These are phyloP conservation scores for Telmatherina bonti DNA, from an alignment of 2,797 vertebrate genomes.

Conservation along the genomic window DNA sequence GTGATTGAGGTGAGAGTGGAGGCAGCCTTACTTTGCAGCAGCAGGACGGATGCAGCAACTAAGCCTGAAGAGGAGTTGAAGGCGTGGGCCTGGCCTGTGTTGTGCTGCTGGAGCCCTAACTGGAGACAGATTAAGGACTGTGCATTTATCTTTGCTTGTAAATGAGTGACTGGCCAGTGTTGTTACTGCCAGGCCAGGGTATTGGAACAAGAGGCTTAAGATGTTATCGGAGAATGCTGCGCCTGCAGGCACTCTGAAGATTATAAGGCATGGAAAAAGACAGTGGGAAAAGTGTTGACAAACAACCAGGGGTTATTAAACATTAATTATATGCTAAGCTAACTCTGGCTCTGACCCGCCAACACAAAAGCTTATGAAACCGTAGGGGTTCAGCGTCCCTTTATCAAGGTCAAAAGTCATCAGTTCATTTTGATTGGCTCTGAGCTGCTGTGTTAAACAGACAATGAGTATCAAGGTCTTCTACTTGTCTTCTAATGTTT, in stretches of 20 bases:
- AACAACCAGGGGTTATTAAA: constrained; percentile 87
- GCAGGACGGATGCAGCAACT: constrained; percentile 68
- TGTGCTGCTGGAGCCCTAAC: constrained; percentile 71
- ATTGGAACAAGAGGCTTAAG: constrained; percentile 89
- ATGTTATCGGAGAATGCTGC: constrained; percentile 81
- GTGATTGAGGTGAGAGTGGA: constrained; percentile 72
- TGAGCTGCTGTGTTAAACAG: constrained; percentile 51
- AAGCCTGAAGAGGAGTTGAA: constrained; percentile 71
- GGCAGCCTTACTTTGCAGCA: constrained; percentile 55
- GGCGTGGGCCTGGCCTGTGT: constrained; percentile 58
- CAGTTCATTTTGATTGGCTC: constrained; percentile 72
- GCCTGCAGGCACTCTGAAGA: constrained; percentile 85
- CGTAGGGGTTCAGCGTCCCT: constrained; percentile 75
- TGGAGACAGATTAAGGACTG: constrained; percentile 83
- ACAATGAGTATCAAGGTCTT: constrained; percentile 57
- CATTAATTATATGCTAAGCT: constrained; percentile 88
- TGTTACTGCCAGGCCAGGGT: constrained; percentile 82
- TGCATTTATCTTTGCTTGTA: constrained; percentile 85
- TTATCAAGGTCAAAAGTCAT: constrained; percentile 86
- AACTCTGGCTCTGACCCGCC: constrained; percentile 76
- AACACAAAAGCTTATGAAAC: constrained; percentile 80
- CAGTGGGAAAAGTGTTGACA: constrained; percentile 83
- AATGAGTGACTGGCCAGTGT: constrained; percentile 86
- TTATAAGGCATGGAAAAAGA: constrained; percentile 82
- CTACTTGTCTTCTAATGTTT: constrained; percentile 36